phyloP scores from a whole-genome alignment of 2,797 vertebrate genomes.

The Myotis findleyi region DNA sequence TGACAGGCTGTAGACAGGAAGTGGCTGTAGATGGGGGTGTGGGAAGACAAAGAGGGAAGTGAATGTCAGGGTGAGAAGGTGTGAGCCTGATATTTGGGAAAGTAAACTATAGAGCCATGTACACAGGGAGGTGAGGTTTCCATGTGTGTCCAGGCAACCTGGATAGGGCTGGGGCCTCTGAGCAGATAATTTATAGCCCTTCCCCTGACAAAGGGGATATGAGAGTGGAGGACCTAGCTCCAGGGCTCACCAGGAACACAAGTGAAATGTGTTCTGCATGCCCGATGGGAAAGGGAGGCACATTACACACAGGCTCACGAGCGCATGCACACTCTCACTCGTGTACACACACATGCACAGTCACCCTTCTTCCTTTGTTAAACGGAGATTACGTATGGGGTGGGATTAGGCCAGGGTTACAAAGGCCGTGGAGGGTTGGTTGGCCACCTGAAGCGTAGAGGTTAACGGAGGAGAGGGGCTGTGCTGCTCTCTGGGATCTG shows the following conservation, averaged over 20 bases:
- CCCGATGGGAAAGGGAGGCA: not conserved
- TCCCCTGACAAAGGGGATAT: not conserved
- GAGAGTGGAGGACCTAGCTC: not conserved
- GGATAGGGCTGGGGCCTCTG: not conserved
- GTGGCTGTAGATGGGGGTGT: no score
- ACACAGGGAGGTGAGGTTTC: not conserved
- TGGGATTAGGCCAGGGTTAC: not conserved
- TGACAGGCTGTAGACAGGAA: not conserved
- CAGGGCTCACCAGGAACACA: not conserved
- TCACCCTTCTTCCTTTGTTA: not conserved
- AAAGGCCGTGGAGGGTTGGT: not conserved
- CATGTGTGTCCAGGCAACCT: not conserved
- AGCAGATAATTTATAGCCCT: not conserved
- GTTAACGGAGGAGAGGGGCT: not conserved
- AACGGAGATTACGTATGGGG: not conserved
- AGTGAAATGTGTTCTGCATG: not conserved
- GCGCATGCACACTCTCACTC: fast-evolving
- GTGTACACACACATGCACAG: not conserved
- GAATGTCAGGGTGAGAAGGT: not conserved
- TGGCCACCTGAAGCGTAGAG: not conserved
- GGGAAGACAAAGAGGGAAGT: not conserved
- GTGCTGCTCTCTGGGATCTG: not conserved
- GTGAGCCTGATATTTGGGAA: not conserved
- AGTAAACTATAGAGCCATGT: not conserved
- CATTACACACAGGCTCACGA: not conserved